phyloP scores from a whole-genome alignment of 2,888 invertebrate genomes.

The Ypsolopha sequella region DNA sequence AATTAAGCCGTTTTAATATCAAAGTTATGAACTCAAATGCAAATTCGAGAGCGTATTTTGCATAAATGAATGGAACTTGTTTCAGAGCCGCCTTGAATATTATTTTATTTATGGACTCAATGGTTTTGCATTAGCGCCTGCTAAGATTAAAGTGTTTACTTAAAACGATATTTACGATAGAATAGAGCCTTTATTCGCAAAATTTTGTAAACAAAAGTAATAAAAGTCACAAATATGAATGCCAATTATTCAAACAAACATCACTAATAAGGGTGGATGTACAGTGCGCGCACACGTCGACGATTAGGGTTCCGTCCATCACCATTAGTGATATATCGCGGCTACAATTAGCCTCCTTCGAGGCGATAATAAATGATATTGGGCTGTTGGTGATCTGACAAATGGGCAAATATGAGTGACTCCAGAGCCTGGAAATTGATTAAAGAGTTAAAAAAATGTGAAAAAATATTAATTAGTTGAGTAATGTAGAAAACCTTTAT shows the following conservation, averaged over 20 bases:
- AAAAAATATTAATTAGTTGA: too few relatives aligned
- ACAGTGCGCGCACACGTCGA: slow-evolving; percentile 6
- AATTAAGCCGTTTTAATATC: slow-evolving; percentile 46
- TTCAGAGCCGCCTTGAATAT: background rate
- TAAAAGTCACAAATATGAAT: too few relatives aligned
- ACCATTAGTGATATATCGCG: slow-evolving; percentile 38
- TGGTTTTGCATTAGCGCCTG: too few relatives aligned
- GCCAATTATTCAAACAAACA: too few relatives aligned
- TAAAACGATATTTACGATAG: too few relatives aligned
- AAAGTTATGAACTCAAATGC: slow-evolving; percentile 40
- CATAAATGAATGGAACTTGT: slow-evolving; percentile 25
- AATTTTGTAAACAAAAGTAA: too few relatives aligned
- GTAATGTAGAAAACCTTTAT: too few relatives aligned
- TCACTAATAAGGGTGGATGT: too few relatives aligned
- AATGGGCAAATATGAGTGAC: slow-evolving; percentile 4
- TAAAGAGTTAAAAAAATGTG: too few relatives aligned
- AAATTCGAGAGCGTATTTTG: slow-evolving; percentile 44
- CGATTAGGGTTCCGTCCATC: slow-evolving; percentile 35
- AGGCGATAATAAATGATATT: slow-evolving; percentile 8
- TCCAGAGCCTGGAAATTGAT: too few relatives aligned
- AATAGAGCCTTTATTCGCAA: too few relatives aligned
- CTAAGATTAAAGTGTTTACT: too few relatives aligned
- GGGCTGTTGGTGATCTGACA: background rate
- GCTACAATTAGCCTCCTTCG: slow-evolving; percentile 18
- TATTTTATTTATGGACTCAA: background rate